Evolutionary conservation across 2,797 vertebrate species (phyloP).

Genomic region (Ceyx erithaca): DNA sequence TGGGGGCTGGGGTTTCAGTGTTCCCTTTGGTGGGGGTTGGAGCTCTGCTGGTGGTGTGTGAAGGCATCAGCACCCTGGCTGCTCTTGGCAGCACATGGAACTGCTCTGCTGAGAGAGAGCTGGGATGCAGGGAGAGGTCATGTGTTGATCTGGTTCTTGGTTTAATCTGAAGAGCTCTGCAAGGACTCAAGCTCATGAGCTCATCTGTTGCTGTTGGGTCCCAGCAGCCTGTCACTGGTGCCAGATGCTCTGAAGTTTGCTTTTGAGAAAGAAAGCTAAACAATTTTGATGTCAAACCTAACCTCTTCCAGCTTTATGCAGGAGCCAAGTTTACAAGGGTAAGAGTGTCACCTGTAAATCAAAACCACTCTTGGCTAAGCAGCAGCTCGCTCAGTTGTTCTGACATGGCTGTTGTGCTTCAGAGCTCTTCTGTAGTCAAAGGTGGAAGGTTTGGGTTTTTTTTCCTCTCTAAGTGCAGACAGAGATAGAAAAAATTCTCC

Average conservation of each 20-base stretch:
- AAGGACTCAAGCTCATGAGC: background rate
- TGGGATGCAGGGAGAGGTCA: background rate
- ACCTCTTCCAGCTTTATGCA: background rate
- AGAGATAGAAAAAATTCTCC: background rate
- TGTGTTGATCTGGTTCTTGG: background rate
- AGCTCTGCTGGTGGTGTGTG: background rate
- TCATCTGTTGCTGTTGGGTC: background rate
- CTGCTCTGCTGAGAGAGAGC: background rate
- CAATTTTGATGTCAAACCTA: background rate
- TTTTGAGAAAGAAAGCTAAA: background rate
- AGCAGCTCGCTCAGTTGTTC: background rate
- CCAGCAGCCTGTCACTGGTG: background rate
- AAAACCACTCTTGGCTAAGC: background rate
- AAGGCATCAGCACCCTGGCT: rapidly evolving
- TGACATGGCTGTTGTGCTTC: background rate
- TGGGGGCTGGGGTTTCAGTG: background rate
- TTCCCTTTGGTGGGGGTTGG: rapidly evolving
- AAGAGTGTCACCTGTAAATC: background rate
- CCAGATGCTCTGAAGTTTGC: slow-evolving; percentile 2
- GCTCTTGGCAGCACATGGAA: background rate
- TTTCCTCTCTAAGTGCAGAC: background rate
- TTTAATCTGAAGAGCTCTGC: background rate
- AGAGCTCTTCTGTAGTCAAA: background rate
- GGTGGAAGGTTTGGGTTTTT: background rate
- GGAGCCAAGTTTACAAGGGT: background rate